Percentiles rank a stretch among this genome's conserved stretches.
Evolutionary conservation across 2,888 invertebrate genomes (phyloP).

Genomic region (Eupsilia transversa): DNA sequence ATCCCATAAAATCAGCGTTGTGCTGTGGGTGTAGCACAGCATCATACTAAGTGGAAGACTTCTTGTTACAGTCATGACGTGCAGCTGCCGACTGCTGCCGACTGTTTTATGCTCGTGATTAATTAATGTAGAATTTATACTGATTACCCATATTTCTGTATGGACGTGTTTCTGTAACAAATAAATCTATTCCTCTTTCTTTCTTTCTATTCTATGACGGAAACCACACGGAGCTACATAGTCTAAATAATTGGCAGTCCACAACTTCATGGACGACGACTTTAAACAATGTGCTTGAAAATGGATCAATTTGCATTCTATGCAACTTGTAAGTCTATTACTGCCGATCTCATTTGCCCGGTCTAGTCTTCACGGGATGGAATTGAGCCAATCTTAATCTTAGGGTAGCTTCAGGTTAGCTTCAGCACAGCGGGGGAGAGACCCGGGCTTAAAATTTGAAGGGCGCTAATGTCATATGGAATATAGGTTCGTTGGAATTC

Average conservation of each 20-base stretch:
- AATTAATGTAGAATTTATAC: too few relatives aligned
- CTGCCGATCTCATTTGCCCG: slow-evolving; percentile 44
- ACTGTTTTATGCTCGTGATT: too few relatives aligned
- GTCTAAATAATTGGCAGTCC: slow-evolving; percentile 28
- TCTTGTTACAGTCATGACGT: too few relatives aligned
- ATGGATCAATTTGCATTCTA: slow-evolving; percentile 56
- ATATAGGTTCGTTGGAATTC: slow-evolving; percentile 51
- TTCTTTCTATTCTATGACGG: background rate
- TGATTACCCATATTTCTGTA: too few relatives aligned
- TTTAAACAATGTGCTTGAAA: slow-evolving; percentile 47
- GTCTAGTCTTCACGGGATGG: slow-evolving; percentile 59
- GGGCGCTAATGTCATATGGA: slow-evolving; percentile 62
- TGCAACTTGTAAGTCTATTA: slow-evolving; percentile 52
- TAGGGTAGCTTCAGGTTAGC: slow-evolving; percentile 64
- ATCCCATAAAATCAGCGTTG: too few relatives aligned
- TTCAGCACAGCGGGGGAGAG: slow-evolving; percentile 41
- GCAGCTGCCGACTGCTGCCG: too few relatives aligned
- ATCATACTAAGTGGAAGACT: too few relatives aligned
- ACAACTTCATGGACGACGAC: slow-evolving; percentile 42
- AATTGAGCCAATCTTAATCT: slow-evolving; percentile 71
- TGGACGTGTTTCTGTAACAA: too few relatives aligned
- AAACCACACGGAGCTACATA: slow-evolving; percentile 11
- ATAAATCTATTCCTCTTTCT: too few relatives aligned
- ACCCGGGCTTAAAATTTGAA: slow-evolving; percentile 55
- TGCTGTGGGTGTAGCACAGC: too few relatives aligned